Base-by-base conservation (phyloP, 2,113 vertebrate species). In the Halichoeres trimaculatus region DNA sequence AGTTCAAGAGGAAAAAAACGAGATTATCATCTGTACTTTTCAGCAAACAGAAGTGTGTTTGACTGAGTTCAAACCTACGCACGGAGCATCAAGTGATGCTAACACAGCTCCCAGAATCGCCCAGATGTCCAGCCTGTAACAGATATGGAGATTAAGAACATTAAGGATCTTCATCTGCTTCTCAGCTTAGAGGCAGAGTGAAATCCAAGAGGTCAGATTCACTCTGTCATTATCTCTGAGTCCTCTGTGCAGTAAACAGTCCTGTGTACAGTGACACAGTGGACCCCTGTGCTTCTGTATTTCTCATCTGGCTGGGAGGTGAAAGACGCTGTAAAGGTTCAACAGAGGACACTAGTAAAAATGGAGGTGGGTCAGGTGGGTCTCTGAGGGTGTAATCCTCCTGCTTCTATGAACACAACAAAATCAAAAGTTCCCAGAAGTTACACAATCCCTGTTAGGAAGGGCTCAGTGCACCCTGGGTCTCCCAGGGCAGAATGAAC, bases 391-490 rank as follows among this genome's bases (percentile, higher is more conserved):
- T 64, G 51, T 88, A 89, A 91, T 93, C 82, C 84, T 89, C 67
- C 84, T 71, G 84, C 74, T 74, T 75, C 70, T 60, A 77, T 85
- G 65, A 69, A 73, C 55, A 76, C 63, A 86, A 88, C 66, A 81
- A 81, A 85, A 87, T 78, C 81, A 76, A 70, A 84, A 69, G 76
- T 91, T 89, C 74, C 74, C 81, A 81, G 81, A 67, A 64, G 86
- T 92, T 91, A 78, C 81, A 90, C 85, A 92, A 90, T 90, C 78
- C 41, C 77, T 76, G 77, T 84, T 74, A 81, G 71, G 71, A 78
- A 89, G 57, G 65, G 62, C 81, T 88, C 78, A 19, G 74, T 70
- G 51, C 85, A 81, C 72, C 59, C 59, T 58, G 68, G 65, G 78
- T 80, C 76, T 90, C 78, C 69, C 64, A 71, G 87, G 86, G 61